A percentile compares a stretch with the other conserved stretches of the same genome.
These are phyloP conservation scores for Neostethus bicornis DNA, from an alignment of 2,797 vertebrate genomes.

Conservation along the genomic window DNA sequence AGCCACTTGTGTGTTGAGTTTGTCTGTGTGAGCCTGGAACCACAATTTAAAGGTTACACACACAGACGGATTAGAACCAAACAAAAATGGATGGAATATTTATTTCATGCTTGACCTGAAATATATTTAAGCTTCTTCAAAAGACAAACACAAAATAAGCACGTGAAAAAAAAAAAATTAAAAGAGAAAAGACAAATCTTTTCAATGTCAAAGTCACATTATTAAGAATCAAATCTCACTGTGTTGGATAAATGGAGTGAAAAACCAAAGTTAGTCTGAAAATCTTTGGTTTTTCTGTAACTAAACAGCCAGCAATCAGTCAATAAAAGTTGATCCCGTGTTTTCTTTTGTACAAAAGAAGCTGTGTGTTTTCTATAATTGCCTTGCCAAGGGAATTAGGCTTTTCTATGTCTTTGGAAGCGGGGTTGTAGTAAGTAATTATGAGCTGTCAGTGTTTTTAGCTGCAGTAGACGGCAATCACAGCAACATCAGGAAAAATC, in stretches of 20 bases:
- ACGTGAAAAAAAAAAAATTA: not conserved
- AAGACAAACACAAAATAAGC: not conserved
- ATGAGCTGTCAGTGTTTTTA: too few relatives aligned
- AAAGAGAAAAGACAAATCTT: conserved; percentile 2
- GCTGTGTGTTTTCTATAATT: too few relatives aligned
- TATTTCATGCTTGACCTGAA: not conserved
- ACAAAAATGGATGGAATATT: conserved; percentile 14
- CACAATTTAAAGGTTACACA: conserved; percentile 48
- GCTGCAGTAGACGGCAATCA: too few relatives aligned
- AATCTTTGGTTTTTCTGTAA: too few relatives aligned
- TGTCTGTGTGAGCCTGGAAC: conserved; percentile 88
- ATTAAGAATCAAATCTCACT: not conserved
- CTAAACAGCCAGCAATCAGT: too few relatives aligned
- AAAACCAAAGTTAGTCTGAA: too few relatives aligned
- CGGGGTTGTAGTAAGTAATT: too few relatives aligned
- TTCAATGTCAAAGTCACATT: not conserved
- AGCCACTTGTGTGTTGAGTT: conserved; percentile 95
- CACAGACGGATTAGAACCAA: conserved; percentile 27
- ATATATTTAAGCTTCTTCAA: not conserved
- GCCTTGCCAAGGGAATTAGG: too few relatives aligned
- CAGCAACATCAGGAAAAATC: not conserved
- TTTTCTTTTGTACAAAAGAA: too few relatives aligned
- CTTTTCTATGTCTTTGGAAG: too few relatives aligned
- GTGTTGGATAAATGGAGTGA: too few relatives aligned
- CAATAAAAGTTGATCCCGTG: too few relatives aligned